These are phyloP conservation scores for Tenthredo distinguenda DNA, from an alignment of 2,888 invertebrate species.

Conservation along the genomic window DNA sequence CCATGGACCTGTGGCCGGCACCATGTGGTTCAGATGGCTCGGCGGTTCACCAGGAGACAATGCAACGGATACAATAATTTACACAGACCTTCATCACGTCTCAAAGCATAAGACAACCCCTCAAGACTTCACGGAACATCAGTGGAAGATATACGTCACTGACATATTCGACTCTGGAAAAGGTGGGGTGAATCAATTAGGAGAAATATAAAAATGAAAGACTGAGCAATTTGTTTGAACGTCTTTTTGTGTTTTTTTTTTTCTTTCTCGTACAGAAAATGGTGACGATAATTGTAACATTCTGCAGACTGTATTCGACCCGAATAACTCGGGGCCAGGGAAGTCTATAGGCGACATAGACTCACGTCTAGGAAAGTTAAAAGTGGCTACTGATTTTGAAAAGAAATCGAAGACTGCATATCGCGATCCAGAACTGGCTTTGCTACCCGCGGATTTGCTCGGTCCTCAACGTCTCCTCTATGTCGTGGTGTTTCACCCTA, in stretches of 20 bases:
- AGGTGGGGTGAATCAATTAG: slow-evolving; percentile 67
- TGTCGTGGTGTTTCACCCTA: slow-evolving; percentile 89
- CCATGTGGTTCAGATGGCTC: slow-evolving; percentile 87
- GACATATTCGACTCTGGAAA: slow-evolving; percentile 90
- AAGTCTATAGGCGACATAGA: slow-evolving; percentile 91
- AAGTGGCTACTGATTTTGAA: slow-evolving; percentile 83
- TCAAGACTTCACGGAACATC: slow-evolving; percentile 85
- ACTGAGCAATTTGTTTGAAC: background rate
- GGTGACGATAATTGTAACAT: slow-evolving; percentile 88
- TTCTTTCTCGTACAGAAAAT: slow-evolving; percentile 65
- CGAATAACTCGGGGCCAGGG: slow-evolving; percentile 85
- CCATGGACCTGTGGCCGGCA: slow-evolving; percentile 87
- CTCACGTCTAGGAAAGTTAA: slow-evolving; percentile 86
- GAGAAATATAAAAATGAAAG: background rate
- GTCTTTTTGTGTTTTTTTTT: background rate
- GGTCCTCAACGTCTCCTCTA: slow-evolving; percentile 89
- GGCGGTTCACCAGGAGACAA: slow-evolving; percentile 78
- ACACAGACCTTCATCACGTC: slow-evolving; percentile 88
- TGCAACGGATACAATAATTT: slow-evolving; percentile 87
- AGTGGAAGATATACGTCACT: slow-evolving; percentile 94
- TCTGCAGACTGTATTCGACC: slow-evolving; percentile 91
- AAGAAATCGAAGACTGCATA: slow-evolving; percentile 82
- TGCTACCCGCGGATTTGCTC: slow-evolving; percentile 86
- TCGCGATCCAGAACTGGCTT: slow-evolving; percentile 86
- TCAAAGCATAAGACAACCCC: slow-evolving; percentile 80